phyloP scores from a whole-genome alignment of 2,797 vertebrate species.

The Coluber constrictor region DNA sequence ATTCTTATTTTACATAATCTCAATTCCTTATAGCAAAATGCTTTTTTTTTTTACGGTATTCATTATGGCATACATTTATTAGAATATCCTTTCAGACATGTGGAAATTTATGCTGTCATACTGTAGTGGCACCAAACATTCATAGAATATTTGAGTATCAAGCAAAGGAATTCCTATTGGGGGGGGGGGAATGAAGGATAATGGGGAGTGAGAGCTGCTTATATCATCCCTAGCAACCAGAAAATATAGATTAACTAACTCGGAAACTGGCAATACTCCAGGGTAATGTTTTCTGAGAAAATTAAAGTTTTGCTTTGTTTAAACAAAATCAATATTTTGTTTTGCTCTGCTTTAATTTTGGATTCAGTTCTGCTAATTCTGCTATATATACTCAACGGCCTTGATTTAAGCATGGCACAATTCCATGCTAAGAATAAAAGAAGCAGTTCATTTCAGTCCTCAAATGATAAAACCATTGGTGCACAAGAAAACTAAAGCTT shows the following conservation, averaged over 20 bases:
- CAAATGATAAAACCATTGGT: conserved; percentile 53
- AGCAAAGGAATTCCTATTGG: not conserved
- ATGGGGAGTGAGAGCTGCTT: not conserved
- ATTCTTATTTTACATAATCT: not conserved
- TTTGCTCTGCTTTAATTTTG: conserved; percentile 28
- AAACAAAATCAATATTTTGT: conserved; percentile 36
- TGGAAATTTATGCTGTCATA: not conserved
- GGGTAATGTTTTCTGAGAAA: conserved; percentile 41
- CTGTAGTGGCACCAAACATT: not conserved
- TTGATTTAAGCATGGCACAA: not conserved
- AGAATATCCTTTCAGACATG: not conserved
- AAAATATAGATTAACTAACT: conserved; percentile 31
- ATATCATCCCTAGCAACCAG: not conserved
- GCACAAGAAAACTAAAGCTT: conserved; percentile 42
- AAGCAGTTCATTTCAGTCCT: conserved; percentile 46
- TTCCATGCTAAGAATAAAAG: conserved; percentile 33
- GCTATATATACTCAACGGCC: not conserved
- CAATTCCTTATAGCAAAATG: not conserved
- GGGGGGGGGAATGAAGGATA: not conserved
- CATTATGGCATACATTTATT: not conserved
- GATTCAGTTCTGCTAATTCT: conserved; percentile 44
- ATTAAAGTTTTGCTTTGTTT: conserved; percentile 21
- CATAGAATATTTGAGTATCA: not conserved
- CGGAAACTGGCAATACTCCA: not conserved
- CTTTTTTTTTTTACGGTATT: not conserved